Conservation (phyloP, 2,888 invertebrate genomes). For the Crossocerus cetratus region DNA sequence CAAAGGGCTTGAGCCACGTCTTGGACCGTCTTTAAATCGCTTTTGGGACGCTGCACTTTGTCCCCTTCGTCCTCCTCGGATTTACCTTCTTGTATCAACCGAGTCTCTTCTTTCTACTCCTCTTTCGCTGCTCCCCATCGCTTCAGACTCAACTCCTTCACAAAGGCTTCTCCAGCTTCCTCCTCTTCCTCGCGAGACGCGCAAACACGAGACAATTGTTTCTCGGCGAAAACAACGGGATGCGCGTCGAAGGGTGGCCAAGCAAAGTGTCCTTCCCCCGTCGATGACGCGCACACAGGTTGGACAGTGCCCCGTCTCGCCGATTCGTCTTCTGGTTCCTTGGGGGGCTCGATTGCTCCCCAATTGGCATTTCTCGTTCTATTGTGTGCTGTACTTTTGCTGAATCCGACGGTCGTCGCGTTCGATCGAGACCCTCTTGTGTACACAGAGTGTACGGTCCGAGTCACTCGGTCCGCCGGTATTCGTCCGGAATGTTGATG, state of each 20-base stretch:
- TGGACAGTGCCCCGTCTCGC: slow-evolving; percentile 21
- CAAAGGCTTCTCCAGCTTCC: too few relatives aligned
- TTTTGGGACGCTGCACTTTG: too few relatives aligned
- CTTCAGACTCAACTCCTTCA: too few relatives aligned
- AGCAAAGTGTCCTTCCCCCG: slow-evolving; percentile 13
- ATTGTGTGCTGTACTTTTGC: not conserved
- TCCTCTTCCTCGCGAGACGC: slow-evolving; percentile 41
- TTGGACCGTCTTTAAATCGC: too few relatives aligned
- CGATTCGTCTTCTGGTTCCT: slow-evolving; percentile 13
- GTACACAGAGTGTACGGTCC: too few relatives aligned
- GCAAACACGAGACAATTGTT: slow-evolving; percentile 65
- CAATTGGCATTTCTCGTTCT: too few relatives aligned
- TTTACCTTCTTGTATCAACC: too few relatives aligned
- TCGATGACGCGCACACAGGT: not conserved
- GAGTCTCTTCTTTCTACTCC: too few relatives aligned
- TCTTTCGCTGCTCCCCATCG: too few relatives aligned
- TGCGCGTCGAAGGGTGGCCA: slow-evolving; percentile 51
- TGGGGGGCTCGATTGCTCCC: not conserved
- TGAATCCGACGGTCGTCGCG: slow-evolving; percentile 19
- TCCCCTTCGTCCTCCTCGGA: too few relatives aligned
- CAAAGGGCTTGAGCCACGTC: too few relatives aligned
- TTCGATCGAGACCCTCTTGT: slow-evolving; percentile 14
- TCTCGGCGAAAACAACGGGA: slow-evolving; percentile 62
- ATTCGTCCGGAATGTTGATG: slow-evolving; percentile 20
- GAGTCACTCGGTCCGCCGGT: not conserved